Conservation (phyloP, 2,113 vertebrate species). For the Chamaetylas fuelleborni region DNA sequence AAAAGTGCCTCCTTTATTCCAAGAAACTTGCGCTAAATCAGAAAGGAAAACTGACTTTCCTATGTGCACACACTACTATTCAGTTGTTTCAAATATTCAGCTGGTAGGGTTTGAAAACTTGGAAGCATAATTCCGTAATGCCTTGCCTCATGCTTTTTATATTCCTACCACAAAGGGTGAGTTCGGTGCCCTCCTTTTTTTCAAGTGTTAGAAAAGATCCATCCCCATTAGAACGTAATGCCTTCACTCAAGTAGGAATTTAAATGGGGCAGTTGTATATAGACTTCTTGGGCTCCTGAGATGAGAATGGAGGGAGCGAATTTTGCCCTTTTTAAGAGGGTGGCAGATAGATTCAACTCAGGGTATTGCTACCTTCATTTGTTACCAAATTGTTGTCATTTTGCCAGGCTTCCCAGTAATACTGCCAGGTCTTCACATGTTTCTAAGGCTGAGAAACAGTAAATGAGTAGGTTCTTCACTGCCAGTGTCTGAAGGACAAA, state of each 20-base stretch:
- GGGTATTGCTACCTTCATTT: neutral
- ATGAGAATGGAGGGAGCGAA: neutral
- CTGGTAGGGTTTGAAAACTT: neutral
- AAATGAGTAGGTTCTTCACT: neutral
- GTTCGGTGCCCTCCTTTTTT: neutral
- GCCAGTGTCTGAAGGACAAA: neutral
- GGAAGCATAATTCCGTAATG: neutral
- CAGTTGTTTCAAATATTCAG: neutral
- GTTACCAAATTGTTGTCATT: neutral
- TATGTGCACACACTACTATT: neutral
- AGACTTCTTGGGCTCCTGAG: neutral
- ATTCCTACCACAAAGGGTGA: neutral
- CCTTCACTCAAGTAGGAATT: neutral
- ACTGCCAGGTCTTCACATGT: neutral
- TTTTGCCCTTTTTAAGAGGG: neutral
- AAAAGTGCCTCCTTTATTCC: neutral
- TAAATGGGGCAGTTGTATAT: neutral
- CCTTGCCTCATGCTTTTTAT: neutral
- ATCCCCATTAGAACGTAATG: rapidly evolving
- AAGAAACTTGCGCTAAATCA: neutral
- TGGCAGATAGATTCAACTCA: neutral
- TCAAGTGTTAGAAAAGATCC: neutral
- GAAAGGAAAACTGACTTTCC: neutral
- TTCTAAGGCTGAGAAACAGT: neutral
- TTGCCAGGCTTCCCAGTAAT: neutral